A percentile compares a stretch with the other conserved stretches of the same genome.
These are phyloP conservation scores for Troilus luridus DNA, from an alignment of 2,888 invertebrate genomes.

Conservation along the genomic window DNA sequence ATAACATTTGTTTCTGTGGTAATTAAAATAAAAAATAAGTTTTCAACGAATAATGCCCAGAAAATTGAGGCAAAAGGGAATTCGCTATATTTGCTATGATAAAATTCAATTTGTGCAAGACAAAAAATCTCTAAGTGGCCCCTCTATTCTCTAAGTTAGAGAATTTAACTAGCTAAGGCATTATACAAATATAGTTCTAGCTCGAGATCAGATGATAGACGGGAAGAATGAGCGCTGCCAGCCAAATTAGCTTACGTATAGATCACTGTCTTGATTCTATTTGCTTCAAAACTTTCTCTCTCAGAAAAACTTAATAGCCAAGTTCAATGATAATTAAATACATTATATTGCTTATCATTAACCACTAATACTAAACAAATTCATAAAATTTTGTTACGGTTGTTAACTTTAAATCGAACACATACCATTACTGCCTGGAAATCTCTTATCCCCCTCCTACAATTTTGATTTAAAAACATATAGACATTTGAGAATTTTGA, in stretches of 20 bases:
- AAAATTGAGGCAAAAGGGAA: background rate
- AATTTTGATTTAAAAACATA: background rate
- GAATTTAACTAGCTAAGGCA: slow-evolving; percentile 54
- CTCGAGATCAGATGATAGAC: slow-evolving; percentile 55
- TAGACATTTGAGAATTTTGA: background rate
- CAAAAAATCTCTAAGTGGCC: slow-evolving; percentile 49
- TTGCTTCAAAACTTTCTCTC: background rate
- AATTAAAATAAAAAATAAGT: slow-evolving; percentile 7
- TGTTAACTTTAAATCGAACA: background rate
- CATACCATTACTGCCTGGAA: background rate
- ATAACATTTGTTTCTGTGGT: slow-evolving; percentile 14
- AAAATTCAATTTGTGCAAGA: slow-evolving; percentile 41
- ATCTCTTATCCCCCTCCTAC: background rate
- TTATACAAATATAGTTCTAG: slow-evolving; percentile 56
- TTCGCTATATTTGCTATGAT: slow-evolving; percentile 16
- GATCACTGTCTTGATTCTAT: background rate
- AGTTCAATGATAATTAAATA: background rate
- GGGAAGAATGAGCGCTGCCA: slow-evolving; percentile 57
- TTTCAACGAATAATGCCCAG: background rate
- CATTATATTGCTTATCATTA: background rate
- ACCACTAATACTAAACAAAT: background rate
- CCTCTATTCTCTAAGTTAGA: slow-evolving; percentile 54
- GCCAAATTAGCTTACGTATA: slow-evolving; percentile 48
- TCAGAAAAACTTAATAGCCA: background rate
- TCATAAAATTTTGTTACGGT: background rate